Percentiles rank a stretch among this genome's conserved stretches.
phyloP scores from a whole-genome alignment of 2,797 vertebrate species.

The Chelon labrosus region DNA sequence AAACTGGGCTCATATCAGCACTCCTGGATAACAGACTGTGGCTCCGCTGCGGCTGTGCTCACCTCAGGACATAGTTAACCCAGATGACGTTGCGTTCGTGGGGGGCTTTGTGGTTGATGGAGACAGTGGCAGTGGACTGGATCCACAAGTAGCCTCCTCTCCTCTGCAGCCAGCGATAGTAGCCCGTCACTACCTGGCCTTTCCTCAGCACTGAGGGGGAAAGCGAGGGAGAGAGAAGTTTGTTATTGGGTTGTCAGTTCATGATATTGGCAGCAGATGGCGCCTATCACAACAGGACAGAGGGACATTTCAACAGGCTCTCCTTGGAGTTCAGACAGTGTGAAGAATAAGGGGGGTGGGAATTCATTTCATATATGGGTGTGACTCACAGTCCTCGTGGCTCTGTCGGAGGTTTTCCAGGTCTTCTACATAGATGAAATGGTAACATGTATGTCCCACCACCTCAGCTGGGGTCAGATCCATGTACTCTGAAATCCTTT shows the following conservation, averaged over 20 bases:
- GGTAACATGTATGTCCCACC: slow-evolving; percentile 92
- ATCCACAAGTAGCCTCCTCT: slow-evolving; percentile 92
- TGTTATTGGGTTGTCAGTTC: slow-evolving; percentile 38
- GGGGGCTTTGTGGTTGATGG: slow-evolving; percentile 91
- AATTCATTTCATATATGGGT: neutral
- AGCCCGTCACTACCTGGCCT: slow-evolving; percentile 91
- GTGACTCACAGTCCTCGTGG: slow-evolving; percentile 89
- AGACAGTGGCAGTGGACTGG: slow-evolving; percentile 93
- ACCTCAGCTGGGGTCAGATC: slow-evolving; percentile 91
- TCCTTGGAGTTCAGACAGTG: slow-evolving; percentile 14
- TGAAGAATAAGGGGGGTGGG: neutral
- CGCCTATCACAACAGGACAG: slow-evolving; percentile 54
- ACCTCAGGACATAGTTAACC: slow-evolving; percentile 95
- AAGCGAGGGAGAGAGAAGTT: neutral
- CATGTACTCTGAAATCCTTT: slow-evolving; percentile 93
- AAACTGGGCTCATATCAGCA: slow-evolving; percentile 23
- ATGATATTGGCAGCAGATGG: slow-evolving; percentile 73
- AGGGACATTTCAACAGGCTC: slow-evolving; percentile 30
- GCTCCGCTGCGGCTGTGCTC: slow-evolving; percentile 41
- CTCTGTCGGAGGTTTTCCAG: slow-evolving; percentile 89
- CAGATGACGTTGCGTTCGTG: slow-evolving; percentile 94
- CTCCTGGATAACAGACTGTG: neutral
- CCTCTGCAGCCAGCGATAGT: slow-evolving; percentile 93
- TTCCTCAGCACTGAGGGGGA: slow-evolving; percentile 88
- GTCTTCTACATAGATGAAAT: slow-evolving; percentile 91